Percentiles rank a stretch among this genome's conserved stretches.
These are phyloP conservation scores for Dexiosoma caninum DNA, from an alignment of 2,888 invertebrate genomes.

Conservation along the genomic window DNA sequence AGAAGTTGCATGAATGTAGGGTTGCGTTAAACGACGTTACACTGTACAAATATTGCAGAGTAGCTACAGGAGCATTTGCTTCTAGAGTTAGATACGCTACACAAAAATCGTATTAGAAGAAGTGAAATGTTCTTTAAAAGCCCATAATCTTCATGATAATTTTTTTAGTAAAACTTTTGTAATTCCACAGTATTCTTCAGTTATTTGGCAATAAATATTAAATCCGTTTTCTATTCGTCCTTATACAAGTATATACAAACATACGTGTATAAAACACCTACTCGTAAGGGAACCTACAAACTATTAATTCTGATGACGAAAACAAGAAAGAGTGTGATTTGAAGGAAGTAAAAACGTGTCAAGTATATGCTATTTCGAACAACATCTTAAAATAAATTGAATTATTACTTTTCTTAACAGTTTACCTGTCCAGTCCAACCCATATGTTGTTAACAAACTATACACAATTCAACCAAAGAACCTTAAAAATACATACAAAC, in stretches of 20 bases:
- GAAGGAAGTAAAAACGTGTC: slow-evolving; percentile 42
- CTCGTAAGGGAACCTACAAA: neutral
- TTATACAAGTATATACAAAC: neutral
- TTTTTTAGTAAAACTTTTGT: no score
- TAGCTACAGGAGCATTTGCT: no score
- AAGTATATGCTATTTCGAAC: slow-evolving; percentile 47
- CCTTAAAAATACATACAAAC: neutral
- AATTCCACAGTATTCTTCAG: no score
- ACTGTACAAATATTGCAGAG: no score
- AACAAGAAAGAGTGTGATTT: neutral
- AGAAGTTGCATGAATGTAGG: no score
- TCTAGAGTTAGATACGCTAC: no score
- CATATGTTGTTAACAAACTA: slow-evolving; percentile 53
- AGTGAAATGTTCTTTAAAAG: no score
- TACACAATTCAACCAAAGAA: neutral
- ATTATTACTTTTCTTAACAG: slow-evolving; percentile 54
- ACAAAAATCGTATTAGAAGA: no score
- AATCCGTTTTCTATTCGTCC: neutral
- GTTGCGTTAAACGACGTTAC: no score
- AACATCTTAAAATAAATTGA: slow-evolving; percentile 57
- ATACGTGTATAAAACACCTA: neutral
- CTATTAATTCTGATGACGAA: neutral
- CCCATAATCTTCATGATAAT: no score
- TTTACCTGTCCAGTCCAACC: slow-evolving; percentile 34
- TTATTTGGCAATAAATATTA: neutral